Percentiles rank a stretch among this genome's conserved stretches.
These are phyloP conservation scores for Bembecia ichneumoniformis DNA, from an alignment of 2,888 invertebrate species.

Conservation along the genomic window DNA sequence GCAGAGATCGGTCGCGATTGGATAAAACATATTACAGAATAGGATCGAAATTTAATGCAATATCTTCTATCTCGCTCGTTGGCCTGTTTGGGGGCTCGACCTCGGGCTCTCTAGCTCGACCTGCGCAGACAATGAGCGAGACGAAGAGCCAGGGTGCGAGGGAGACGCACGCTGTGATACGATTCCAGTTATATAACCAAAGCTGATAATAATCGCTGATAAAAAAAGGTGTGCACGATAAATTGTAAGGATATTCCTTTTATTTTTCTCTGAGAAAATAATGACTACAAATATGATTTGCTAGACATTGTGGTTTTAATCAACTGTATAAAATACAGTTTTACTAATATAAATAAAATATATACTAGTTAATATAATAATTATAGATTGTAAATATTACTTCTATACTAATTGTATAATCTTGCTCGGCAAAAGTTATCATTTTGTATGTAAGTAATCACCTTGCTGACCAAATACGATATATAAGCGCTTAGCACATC, in stretches of 20 bases:
- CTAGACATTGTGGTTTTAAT: no score
- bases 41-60: conserved; percentile 67
- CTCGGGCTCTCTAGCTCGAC: conserved; percentile 6
- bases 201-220: conserved; percentile 67
- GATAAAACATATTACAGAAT: conserved; percentile 63
- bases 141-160: conserved; percentile 27
- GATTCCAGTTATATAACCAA: conserved; percentile 57
- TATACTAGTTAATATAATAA: no score
- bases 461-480: no score
- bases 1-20: conserved; percentile 75
- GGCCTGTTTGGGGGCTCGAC: conserved; percentile 9
- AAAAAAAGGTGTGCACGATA: conserved; percentile 50
- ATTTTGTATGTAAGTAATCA: no score
- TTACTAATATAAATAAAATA: no score
- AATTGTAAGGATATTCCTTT: conserved; percentile 32
- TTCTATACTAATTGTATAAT: no score
- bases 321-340: no score
- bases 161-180: conserved; percentile 32
- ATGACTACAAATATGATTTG: no score
- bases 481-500: no score
- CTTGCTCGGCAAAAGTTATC: no score
- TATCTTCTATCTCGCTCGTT: conserved; percentile 38
- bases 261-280: no score
- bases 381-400: no score
- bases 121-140: conserved; percentile 4